phyloP scores from a whole-genome alignment of 2,888 invertebrate genomes.

The Apamea monoglypha region DNA sequence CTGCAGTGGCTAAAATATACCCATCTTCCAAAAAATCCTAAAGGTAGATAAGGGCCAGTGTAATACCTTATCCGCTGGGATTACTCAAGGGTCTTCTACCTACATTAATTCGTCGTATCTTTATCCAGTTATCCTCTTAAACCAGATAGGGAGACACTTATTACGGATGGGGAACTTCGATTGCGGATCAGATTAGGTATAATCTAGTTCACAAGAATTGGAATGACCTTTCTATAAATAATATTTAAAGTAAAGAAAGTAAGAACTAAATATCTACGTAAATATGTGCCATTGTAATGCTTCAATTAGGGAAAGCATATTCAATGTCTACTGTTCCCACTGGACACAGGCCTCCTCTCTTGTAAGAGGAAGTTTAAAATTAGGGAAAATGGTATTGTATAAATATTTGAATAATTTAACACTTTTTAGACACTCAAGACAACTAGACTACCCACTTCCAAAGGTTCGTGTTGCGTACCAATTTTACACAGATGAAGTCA shows the following conservation, averaged over 20 bases:
- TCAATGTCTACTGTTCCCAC: background rate
- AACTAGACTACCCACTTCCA: background rate
- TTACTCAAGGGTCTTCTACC: background rate
- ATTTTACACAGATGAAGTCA: background rate
- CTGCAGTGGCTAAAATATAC: background rate
- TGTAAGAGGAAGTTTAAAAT: background rate
- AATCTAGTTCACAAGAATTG: background rate
- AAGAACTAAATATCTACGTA: background rate
- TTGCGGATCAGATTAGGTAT: background rate
- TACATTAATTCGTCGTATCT: conserved; percentile 2
- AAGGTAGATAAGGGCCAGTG: background rate
- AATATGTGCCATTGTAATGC: background rate
- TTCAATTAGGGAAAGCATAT: background rate
- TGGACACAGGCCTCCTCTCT: background rate
- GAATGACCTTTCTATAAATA: background rate
- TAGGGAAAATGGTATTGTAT: background rate
- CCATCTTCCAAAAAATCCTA: background rate
- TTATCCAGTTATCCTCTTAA: background rate
- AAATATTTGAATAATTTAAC: background rate
- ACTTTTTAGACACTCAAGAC: background rate
- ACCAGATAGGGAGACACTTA: conserved; percentile 12
- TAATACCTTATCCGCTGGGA: background rate
- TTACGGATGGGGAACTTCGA: background rate
- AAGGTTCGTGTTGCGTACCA: background rate
- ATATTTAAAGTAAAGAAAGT: background rate